These are phyloP conservation scores for Hermetia illucens DNA, from an alignment of 1,140 invertebrate genomes.

Conservation along the genomic window DNA sequence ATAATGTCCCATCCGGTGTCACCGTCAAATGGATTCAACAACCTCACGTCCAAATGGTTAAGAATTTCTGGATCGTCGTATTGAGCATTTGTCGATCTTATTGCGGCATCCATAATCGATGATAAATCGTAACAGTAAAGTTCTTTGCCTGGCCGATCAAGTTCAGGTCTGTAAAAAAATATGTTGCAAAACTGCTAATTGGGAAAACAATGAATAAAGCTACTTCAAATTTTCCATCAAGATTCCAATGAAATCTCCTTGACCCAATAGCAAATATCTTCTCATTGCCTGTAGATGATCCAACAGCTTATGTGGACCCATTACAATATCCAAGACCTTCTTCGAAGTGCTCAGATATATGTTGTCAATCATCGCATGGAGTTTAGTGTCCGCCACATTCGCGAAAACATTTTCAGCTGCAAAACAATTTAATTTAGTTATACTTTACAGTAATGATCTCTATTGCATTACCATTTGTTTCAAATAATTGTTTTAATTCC, in stretches of 20 bases:
- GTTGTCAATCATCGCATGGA: conserved; percentile 64
- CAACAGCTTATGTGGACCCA: conserved; percentile 74
- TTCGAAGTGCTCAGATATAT: conserved; percentile 78
- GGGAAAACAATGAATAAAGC: conserved; percentile 28
- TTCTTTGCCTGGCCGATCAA: conserved; percentile 75
- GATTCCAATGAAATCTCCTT: conserved; percentile 91
- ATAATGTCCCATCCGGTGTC: conserved; percentile 95
- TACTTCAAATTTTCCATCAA: conserved; percentile 83
- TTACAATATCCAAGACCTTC: conserved; percentile 72
- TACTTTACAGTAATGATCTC: conserved; percentile 34
- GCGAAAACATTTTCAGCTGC: conserved; percentile 19
- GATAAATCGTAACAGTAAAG: conserved; percentile 80
- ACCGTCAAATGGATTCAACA: conserved; percentile 58
- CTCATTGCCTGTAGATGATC: conserved; percentile 85
- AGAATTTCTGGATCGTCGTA: conserved; percentile 85
- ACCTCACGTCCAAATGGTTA: conserved; percentile 69
- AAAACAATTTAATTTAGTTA: conserved; percentile 22
- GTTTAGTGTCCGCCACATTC: conserved; percentile 42
- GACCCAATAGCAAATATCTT: conserved; percentile 79
- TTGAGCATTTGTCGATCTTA: conserved; percentile 88
- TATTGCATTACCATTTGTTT: conserved; percentile 33
- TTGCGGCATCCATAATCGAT: conserved; percentile 78
- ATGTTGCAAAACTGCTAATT: conserved; percentile 1
- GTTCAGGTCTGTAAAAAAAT: conserved; percentile 52
- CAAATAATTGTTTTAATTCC: conserved; percentile 40